Percentiles rank a stretch among this genome's conserved stretches.
Evolutionary conservation across 2,113 vertebrate genomes (phyloP).

Genomic region (Apodemus speciosus): DNA sequence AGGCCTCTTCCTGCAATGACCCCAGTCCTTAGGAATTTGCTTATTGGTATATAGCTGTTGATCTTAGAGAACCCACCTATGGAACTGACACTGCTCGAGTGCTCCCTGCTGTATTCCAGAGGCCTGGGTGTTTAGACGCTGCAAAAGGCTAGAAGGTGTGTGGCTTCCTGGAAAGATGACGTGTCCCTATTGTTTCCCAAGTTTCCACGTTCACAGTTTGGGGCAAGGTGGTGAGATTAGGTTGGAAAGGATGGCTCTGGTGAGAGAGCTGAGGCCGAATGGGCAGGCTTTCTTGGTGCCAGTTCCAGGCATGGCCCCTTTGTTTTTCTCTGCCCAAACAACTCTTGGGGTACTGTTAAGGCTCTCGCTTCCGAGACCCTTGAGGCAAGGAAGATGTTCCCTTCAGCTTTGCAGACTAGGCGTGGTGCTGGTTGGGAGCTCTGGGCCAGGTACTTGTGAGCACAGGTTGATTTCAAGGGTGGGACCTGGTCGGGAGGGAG

Average conservation of each 20-base stretch:
- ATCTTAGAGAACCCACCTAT: neutral
- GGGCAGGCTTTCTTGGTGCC: slow-evolving; percentile 8
- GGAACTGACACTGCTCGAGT: neutral
- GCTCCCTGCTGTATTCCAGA: neutral
- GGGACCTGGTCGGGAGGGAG: neutral
- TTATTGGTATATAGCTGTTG: neutral
- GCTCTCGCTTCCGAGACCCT: neutral
- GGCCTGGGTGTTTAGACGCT: slow-evolving; percentile 19
- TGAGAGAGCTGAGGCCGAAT: neutral
- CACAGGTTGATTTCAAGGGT: neutral
- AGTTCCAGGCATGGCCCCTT: neutral
- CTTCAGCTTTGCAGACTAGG: slow-evolving; percentile 3
- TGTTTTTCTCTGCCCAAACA: neutral
- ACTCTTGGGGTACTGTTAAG: neutral
- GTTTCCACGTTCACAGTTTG: slow-evolving; percentile 10
- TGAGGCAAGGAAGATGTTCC: slow-evolving; percentile 34
- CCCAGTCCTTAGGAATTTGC: neutral
- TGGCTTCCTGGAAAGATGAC: slow-evolving; percentile 11
- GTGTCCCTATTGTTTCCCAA: neutral
- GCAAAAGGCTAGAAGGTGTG: slow-evolving; percentile 20
- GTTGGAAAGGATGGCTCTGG: neutral
- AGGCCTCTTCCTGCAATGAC: neutral
- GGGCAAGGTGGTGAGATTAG: neutral
- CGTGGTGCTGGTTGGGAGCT: neutral
- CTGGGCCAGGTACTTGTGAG: neutral